Evolutionary conservation across 2,888 invertebrate genomes (phyloP).

Genomic region (Cylloceria caligata): DNA sequence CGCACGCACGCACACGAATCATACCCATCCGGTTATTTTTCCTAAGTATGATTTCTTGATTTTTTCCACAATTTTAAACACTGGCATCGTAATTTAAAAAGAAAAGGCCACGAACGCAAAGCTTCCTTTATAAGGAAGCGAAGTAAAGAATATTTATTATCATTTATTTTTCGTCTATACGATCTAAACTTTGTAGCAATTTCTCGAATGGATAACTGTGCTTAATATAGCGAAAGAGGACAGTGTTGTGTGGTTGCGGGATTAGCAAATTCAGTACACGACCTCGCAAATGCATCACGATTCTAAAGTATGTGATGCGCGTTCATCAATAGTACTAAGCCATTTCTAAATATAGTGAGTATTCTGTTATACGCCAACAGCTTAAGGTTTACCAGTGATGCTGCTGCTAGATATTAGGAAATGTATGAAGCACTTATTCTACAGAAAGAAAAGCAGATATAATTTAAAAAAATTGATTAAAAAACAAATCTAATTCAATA

Average conservation of each 20-base stretch:
- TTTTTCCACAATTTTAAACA: too few species aligned
- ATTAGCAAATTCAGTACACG: conserved; percentile 56
- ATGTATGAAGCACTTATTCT: not conserved
- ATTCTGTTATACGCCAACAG: conserved; percentile 11
- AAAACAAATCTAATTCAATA: not conserved
- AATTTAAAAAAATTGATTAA: not conserved
- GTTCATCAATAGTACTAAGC: conserved; percentile 40
- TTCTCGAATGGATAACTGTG: not conserved
- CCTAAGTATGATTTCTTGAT: too few species aligned
- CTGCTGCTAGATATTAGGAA: not conserved
- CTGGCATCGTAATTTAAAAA: too few species aligned
- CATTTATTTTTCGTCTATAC: too few species aligned
- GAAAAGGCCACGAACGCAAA: too few species aligned
- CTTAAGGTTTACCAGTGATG: not conserved
- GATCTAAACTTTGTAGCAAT: not conserved
- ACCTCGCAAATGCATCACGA: conserved; percentile 54
- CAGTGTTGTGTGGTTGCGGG: conserved; percentile 29
- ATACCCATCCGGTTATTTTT: too few species aligned
- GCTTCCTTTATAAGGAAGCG: too few species aligned
- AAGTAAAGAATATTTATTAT: too few species aligned
- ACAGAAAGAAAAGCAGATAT: not conserved
- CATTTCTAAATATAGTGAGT: conserved; percentile 30
- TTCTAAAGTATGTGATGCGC: conserved; percentile 41
- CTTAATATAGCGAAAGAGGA: conserved; percentile 18
- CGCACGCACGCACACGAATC: too few species aligned